Percentiles rank a stretch among this genome's conserved stretches.
Evolutionary conservation across 2,113 vertebrate species (phyloP).

Genomic region (Gambusia holbrooki): DNA sequence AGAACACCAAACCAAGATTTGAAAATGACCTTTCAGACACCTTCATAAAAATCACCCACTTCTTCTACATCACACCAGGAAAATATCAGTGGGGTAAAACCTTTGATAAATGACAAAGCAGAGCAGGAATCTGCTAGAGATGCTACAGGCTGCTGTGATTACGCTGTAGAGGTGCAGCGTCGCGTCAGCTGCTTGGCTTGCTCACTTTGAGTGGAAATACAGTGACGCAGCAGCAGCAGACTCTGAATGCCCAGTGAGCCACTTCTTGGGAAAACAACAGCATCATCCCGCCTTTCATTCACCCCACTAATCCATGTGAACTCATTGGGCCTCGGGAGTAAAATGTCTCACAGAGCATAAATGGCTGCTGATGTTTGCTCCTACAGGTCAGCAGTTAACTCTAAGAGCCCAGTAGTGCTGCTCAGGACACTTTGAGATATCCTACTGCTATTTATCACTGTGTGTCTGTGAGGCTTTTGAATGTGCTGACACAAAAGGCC

Average conservation of each 20-base stretch:
- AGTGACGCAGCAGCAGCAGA: slow-evolving; percentile 43
- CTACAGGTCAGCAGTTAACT: slow-evolving; percentile 56
- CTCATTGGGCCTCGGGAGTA: not conserved
- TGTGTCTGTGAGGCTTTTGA: slow-evolving; percentile 14
- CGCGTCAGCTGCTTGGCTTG: not conserved
- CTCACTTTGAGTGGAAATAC: slow-evolving; percentile 51
- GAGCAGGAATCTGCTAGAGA: slow-evolving; percentile 40
- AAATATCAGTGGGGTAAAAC: slow-evolving; percentile 62
- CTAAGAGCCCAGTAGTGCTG: slow-evolving; percentile 37
- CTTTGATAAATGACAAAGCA: slow-evolving; percentile 61
- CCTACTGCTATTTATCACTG: not conserved
- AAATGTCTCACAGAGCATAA: slow-evolving; percentile 16
- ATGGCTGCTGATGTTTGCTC: slow-evolving; percentile 32
- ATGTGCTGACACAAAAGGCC: slow-evolving; percentile 31
- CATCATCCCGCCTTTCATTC: too few species aligned
- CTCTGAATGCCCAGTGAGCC: not conserved
- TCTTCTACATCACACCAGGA: slow-evolving; percentile 34
- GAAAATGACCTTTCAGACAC: slow-evolving; percentile 53
- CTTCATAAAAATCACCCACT: slow-evolving; percentile 47
- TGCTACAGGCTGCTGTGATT: slow-evolving; percentile 43
- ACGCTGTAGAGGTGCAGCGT: slow-evolving; percentile 35
- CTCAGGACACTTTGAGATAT: slow-evolving; percentile 35
- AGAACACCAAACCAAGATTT: not conserved
- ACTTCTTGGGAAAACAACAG: not conserved
- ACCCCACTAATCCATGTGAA: not conserved